Percentiles rank a stretch among this genome's conserved stretches.
Evolutionary conservation across 2,888 invertebrate species (phyloP).

Genomic region (Macaria liturata): DNA sequence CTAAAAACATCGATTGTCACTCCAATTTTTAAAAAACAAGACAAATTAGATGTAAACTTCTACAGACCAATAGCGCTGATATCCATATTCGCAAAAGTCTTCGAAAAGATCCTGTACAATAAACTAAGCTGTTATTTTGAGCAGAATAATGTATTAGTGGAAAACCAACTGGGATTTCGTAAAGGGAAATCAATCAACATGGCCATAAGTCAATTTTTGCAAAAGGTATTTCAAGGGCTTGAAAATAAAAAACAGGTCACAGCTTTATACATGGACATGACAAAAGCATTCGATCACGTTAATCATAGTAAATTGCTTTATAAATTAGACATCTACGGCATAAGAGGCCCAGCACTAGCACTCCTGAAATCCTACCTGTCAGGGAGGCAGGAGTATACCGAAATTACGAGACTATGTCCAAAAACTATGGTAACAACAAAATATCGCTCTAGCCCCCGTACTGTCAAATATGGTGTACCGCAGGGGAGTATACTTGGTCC

Average conservation of each 20-base stretch:
- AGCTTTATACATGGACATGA: background rate
- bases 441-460: background rate
- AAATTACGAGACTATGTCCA: background rate
- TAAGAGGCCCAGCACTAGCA: background rate
- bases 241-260: background rate
- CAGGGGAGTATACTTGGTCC: background rate
- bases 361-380: background rate
- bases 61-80: background rate
- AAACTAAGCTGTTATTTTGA: background rate
- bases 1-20: background rate
- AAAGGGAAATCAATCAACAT: slow-evolving; percentile 1
- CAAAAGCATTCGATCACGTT: background rate
- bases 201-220: background rate
- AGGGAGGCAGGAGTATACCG: background rate
- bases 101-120: background rate
- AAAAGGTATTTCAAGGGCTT: background rate
- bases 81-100: background rate
- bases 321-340: background rate
- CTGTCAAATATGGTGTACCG: background rate
- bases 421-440: background rate
- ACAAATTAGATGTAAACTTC: background rate
- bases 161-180: background rate
- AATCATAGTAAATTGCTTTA: background rate
- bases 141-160: background rate
- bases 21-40: background rate